Evolutionary conservation across 2,888 invertebrate species (phyloP).

Genomic region (Calliphora vomitoria): DNA sequence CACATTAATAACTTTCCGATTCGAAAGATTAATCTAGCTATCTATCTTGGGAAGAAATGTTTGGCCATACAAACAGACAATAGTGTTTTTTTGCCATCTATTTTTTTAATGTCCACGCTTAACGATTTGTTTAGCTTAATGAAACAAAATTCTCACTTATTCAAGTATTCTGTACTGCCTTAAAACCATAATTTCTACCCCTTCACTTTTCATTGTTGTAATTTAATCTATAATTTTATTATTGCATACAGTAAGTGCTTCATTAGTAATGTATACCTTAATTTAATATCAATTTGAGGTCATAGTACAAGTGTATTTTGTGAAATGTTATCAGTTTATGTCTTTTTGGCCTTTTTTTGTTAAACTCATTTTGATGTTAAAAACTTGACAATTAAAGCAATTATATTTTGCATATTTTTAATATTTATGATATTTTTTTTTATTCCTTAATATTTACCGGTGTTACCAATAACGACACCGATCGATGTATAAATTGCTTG

Average conservation of each 20-base stretch:
- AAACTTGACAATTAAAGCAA: slow-evolving; percentile 45
- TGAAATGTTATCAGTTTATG: slow-evolving; percentile 10
- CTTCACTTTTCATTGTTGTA: neutral
- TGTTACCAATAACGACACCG: neutral
- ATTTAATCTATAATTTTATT: neutral
- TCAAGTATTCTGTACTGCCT: neutral
- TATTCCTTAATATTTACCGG: too few species aligned
- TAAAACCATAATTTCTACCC: neutral
- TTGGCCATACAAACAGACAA: too few species aligned
- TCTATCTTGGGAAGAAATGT: too few species aligned
- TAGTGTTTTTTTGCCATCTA: too few species aligned
- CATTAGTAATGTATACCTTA: slow-evolving; percentile 7
- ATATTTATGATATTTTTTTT: slow-evolving; percentile 15
- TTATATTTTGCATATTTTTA: slow-evolving; percentile 36
- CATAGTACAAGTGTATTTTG: neutral
- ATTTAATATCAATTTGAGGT: slow-evolving; percentile 37
- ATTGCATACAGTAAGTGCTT: neutral
- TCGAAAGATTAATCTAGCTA: too few species aligned
- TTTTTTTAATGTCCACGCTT: too few species aligned
- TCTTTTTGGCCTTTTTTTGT: neutral
- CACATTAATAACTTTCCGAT: too few species aligned
- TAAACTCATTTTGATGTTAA: slow-evolving; percentile 3
- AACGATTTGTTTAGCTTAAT: too few species aligned
- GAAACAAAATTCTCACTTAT: too few species aligned
- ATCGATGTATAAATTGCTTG: slow-evolving; percentile 17